Base-by-base conservation (phyloP, 2,888 invertebrate genomes). In the Hirtodrosophila alboralis region DNA sequence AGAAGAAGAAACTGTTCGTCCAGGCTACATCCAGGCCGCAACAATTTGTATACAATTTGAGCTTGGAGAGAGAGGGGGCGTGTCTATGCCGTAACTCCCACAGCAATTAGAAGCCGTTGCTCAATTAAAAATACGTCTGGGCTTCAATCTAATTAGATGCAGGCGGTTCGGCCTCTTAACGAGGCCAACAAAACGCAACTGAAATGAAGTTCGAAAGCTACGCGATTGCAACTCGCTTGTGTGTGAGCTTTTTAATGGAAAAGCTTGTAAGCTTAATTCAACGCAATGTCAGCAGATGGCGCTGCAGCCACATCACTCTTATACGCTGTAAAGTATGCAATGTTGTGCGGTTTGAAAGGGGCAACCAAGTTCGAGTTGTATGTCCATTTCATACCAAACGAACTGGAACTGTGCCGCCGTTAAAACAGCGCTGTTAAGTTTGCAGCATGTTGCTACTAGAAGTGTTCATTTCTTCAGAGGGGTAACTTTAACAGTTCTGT, bases 11-110 rank as follows among this genome's bases (percentile, higher is more conserved):
- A n/a, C 30, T 6, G 38, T 16, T 23, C 23, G 7, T 23, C 7
- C 23, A 8, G 7, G 7, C n/a, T n/a, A n/a, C n/a, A 8, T 6
- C 23, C 23, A 2, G 8, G 23, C 8, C 23, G 81, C 78, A 75
- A 81, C 78, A 81, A 66, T 73, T 75, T 78, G 79, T 83, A 70
- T 68, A 76, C 83, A 70, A 54, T 83, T 65, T 60, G 7, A 48
- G 54, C 33, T 12, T 14, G 23, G 5, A 10, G 28, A 9, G 33
- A 12, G 6, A 14, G 21, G 36, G 45, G 70, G 73, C 74, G 74
- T 66, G 54, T 28, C 41, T 51, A 30, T 9, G n/a, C n/a, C n/a
- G n/a, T 18, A 54, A 47, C 64, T 64, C 73, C 57, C 76, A 71
- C 65, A 61, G 62, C 45, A 65, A 71, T 76, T 76, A 70, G 53